Evolutionary conservation across 2,888 invertebrate genomes (phyloP).

Genomic region (Meteorus colon): DNA sequence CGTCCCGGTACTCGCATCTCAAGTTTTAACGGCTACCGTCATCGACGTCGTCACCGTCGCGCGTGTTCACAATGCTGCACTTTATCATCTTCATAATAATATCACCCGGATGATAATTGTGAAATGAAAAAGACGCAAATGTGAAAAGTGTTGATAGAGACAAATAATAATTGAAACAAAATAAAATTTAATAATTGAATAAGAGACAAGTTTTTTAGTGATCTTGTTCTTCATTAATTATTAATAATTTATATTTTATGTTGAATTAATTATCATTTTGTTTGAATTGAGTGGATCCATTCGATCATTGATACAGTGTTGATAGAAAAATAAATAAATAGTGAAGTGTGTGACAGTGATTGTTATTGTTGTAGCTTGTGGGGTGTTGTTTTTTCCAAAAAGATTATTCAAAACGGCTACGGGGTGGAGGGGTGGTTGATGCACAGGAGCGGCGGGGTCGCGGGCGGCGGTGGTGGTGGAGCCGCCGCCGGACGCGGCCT

Average conservation of each 20-base stretch:
- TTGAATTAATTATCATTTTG: no score
- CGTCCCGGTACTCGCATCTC: constrained; percentile 33
- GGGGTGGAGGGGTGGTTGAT: constrained; percentile 78
- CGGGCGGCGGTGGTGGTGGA: constrained; percentile 81
- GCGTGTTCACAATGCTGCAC: neutral
- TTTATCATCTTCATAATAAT: no score
- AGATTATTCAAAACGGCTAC: constrained; percentile 50
- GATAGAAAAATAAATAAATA: no score
- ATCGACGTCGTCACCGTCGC: neutral
- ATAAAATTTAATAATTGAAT: no score
- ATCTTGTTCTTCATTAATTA: no score
- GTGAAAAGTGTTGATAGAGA: constrained; percentile 7
- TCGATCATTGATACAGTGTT: no score
- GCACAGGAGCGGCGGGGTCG: constrained; percentile 84
- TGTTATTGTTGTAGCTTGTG: constrained; percentile 1
- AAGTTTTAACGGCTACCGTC: neutral
- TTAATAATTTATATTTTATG: no score
- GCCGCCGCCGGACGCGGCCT: constrained; percentile 82
- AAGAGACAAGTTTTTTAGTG: neutral
- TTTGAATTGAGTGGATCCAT: no score
- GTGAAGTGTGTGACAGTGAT: constrained; percentile 36
- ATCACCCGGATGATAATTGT: no score
- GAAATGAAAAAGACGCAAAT: no score
- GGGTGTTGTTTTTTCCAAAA: constrained; percentile 25
- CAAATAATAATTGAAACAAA: constrained; percentile 10